Conservation (phyloP, 2,888 invertebrate species). For the Lasioglossum morio region DNA sequence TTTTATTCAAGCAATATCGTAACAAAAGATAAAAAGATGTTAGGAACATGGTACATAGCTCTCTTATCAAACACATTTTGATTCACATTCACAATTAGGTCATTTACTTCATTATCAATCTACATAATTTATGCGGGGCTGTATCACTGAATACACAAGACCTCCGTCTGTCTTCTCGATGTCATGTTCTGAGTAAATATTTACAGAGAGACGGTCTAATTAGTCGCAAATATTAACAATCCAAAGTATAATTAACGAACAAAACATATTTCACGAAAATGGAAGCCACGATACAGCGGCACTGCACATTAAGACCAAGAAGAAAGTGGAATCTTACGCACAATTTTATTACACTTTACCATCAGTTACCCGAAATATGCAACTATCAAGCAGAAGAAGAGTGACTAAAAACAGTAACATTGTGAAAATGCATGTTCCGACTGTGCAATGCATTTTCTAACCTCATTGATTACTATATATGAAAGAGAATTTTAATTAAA, state of each 20-base stretch:
- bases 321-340: neutral
- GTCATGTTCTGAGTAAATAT: neutral
- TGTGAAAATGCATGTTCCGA: neutral
- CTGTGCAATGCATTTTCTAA: neutral
- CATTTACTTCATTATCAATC: slow-evolving; percentile 10
- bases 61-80: neutral
- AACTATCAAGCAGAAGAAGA: neutral
- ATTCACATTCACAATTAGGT: slow-evolving; percentile 13
- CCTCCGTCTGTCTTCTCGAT: neutral
- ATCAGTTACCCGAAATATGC: neutral
- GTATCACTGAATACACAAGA: slow-evolving; percentile 5
- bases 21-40: neutral
- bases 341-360: neutral
- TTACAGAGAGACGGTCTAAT: neutral
- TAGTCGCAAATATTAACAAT: neutral
- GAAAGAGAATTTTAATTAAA: neutral
- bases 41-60: neutral
- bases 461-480: neutral
- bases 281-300: neutral
- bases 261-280: neutral
- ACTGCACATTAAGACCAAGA: neutral
- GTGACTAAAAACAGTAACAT: neutral
- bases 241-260: neutral
- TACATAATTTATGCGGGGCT: neutral
- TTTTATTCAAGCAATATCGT: neutral